A percentile compares a stretch with the other conserved stretches of the same genome.
Conservation (phyloP, 2,797 vertebrate species). For the Brotula barbata region DNA sequence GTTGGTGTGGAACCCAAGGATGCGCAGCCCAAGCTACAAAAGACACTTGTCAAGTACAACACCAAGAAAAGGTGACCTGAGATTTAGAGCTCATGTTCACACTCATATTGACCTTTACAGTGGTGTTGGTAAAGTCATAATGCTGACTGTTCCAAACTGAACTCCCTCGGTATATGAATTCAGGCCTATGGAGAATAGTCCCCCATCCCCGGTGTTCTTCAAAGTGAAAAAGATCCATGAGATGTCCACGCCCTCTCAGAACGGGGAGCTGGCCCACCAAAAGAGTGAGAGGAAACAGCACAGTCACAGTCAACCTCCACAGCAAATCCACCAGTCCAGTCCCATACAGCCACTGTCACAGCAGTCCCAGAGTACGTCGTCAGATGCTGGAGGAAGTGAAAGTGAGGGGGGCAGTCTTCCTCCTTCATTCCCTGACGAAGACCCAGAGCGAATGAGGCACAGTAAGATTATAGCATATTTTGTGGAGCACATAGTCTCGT, state of each 20-base stretch:
- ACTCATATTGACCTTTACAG: slow-evolving; percentile 16
- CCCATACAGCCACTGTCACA: slow-evolving; percentile 54
- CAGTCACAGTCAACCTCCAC: slow-evolving; percentile 60
- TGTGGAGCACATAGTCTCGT: slow-evolving; percentile 6
- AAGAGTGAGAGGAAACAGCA: slow-evolving; percentile 76
- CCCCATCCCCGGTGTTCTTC: slow-evolving; percentile 83
- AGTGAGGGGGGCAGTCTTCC: slow-evolving; percentile 73
- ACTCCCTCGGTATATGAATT: slow-evolving; percentile 28
- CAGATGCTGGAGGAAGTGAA: slow-evolving; percentile 78
- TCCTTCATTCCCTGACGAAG: slow-evolving; percentile 83
- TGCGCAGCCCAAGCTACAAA: slow-evolving; percentile 80
- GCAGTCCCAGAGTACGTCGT: slow-evolving; percentile 64
- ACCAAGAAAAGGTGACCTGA: slow-evolving; percentile 89
- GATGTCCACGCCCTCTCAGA: slow-evolving; percentile 79
- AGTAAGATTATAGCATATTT: slow-evolving; percentile 83
- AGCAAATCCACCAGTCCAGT: slow-evolving; percentile 57
- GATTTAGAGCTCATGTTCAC: slow-evolving; percentile 24
- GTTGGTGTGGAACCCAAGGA: slow-evolving; percentile 73
- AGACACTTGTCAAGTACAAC: slow-evolving; percentile 80
- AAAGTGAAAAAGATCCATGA: slow-evolving; percentile 85
- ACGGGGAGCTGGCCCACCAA: slow-evolving; percentile 82
- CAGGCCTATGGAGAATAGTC: slow-evolving; percentile 87
- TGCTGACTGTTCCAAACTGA: slow-evolving; percentile 37
- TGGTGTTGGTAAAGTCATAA: slow-evolving; percentile 22
- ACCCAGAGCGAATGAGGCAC: slow-evolving; percentile 93